Percentiles rank a stretch among this genome's conserved stretches.
Evolutionary conservation across 2,888 invertebrate genomes (phyloP).

Genomic region (Lycaena phlaeas): DNA sequence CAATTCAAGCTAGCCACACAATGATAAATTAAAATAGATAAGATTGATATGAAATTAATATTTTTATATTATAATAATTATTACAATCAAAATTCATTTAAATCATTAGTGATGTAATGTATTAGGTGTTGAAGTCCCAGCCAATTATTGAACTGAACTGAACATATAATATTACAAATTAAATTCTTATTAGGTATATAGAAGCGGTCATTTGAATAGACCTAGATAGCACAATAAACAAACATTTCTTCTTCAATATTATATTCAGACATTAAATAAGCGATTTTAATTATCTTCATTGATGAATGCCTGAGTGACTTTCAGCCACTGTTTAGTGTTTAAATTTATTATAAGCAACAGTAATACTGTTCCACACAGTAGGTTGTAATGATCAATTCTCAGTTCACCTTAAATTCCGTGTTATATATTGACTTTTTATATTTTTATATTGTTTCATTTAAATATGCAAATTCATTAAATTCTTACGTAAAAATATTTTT

Average conservation of each 20-base stretch:
- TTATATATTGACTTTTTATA: neutral
- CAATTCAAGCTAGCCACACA: neutral
- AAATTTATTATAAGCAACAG: no score
- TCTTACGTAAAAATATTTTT: no score
- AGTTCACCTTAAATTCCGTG: neutral
- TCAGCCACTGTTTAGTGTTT: no score
- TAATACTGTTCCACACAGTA: neutral
- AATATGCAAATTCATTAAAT: no score
- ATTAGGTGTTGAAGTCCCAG: neutral
- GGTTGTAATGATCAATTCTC: neutral
- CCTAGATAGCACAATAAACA: neutral
- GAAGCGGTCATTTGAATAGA: neutral
- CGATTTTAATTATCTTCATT: no score
- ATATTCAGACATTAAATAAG: neutral
- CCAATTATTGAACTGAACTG: neutral
- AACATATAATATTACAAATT: neutral
- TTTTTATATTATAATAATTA: conserved; percentile 2
- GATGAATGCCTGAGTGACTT: no score
- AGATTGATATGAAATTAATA: conserved; percentile 7
- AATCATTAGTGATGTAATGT: neutral
- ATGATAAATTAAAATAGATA: neutral
- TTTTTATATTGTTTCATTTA: no score
- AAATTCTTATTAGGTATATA: neutral
- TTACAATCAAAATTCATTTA: conserved; percentile 3
- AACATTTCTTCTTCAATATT: neutral